Evolutionary conservation across 2,888 invertebrate species (phyloP), one percentile per base, ranked within the genome.

Genomic region (Sthenelais limicola): DNA sequence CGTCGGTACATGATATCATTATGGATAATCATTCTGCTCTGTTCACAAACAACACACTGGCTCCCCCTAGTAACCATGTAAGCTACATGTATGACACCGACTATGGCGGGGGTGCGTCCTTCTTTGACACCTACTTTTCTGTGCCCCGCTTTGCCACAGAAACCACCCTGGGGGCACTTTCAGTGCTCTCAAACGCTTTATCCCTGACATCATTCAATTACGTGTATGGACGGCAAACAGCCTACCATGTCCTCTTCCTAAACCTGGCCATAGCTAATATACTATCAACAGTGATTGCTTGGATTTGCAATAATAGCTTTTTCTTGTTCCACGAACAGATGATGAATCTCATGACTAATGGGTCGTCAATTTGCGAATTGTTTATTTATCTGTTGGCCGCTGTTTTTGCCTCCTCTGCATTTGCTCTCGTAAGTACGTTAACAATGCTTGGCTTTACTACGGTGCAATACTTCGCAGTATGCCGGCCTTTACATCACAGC

Each of bases 391-490:
- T 78, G 33, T 24, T 71, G 9, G 74, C 75, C 18, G 76, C 74
- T 21, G 54, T 68, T 3, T 73, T 76, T 49, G 71, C 76, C 32
- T 70, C 74, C 0, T 56, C 68, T 3, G 52, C 73, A 5, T 71
- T 75, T 32, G 76, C 74, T 5, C 30, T 76, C n/a, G 51, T 77
- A 12, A 73, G 72, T 58, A 70, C 71, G 3, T 52, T 78, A n/a
- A 75, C 74, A 3, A 71, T 78, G 68, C 66, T 78, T 3, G 78
- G 76, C 15, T 76, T 78, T 43, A 68, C 75, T 32, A 51, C 69
- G 9, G 71, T 74, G 26, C 78, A 78, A 71, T 78, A 73, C 51
- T 69, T 74, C 18, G 78, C 77, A 68, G 73, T 78, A 7, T 75
- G 78, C 38, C 43, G 54, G 5, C 78, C 78, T 0, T 67, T 78